Evolutionary conservation across 2,888 invertebrate species (phyloP), one percentile per base, ranked within the genome.

Genomic region (Cephalotes varians): DNA sequence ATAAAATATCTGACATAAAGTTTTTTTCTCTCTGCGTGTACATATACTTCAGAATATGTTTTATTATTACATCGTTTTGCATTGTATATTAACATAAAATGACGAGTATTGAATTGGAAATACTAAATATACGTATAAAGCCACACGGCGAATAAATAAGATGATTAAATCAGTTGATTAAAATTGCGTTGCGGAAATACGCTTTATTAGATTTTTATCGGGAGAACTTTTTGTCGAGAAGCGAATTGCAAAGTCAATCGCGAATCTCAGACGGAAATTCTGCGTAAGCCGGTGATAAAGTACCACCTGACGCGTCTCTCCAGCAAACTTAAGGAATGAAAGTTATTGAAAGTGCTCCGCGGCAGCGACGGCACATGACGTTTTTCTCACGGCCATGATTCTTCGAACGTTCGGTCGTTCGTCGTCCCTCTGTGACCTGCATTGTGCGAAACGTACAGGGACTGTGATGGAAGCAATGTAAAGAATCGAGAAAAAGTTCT

Each of bases 351-450:
- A 56, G 34, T 40, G 21, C 40, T 44, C 18, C 28, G n/a, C 37
- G 31, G 10, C 44, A 40, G 18, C 6, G 73, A 77, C 12, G 47
- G 56, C 77, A 77, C 54, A 71, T 79, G 77, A 79, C 34, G 72
- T 49, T 79, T 62, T 79, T 79, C 77, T 34, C 77, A 77, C 56
- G 72, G 47, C 34, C 77, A 47, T 79, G 77, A 71, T 79, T 79
- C 77, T 67, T 76, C 51, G 28, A 67, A 15, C 67, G 37, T 62
- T 58, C 64, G 31, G 62, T 74, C 31, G 44, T 58, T 10, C 18
- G 62, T 44, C 37, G 58, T 74, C 21, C 47, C 31, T 44, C 71
- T 71, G 40, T 71, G 77, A 79, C 77, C 77, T 71, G 77, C 72
- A 79, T 79, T 71, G 77, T 56, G 44, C 56, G 21, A 56, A 47